These are phyloP conservation scores for Coecobrya sp. DNA, from an alignment of 2,888 invertebrate genomes.

Conservation along the genomic window DNA sequence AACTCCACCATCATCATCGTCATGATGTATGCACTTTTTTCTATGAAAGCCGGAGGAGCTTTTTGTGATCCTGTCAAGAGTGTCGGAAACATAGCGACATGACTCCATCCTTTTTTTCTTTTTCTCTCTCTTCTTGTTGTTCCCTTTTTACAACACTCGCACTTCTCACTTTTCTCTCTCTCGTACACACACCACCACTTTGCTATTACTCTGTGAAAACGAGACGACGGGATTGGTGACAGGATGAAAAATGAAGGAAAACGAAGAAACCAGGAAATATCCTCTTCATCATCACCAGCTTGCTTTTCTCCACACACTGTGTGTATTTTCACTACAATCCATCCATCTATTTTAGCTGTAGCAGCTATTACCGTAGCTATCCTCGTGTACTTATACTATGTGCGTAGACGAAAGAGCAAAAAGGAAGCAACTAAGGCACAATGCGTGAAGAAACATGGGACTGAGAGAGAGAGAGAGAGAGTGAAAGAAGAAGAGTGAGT, in stretches of 20 bases:
- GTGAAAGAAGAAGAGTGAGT: neutral
- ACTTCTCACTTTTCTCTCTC: conserved; percentile 19
- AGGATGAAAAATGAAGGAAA: conserved; percentile 81
- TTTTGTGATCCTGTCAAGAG: conserved; percentile 82
- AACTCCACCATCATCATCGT: conserved; percentile 19
- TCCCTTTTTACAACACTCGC: conserved; percentile 34
- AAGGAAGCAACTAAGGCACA: conserved; percentile 16
- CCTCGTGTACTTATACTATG: neutral
- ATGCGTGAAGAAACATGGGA: conserved; percentile 23
- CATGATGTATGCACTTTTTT: conserved; percentile 67
- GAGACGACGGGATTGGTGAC: conserved; percentile 78
- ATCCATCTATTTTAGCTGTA: conserved; percentile 28
- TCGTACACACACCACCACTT: neutral
- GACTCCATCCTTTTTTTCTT: conserved; percentile 78
- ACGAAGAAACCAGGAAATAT: conserved; percentile 80
- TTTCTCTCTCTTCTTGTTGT: conserved; percentile 41
- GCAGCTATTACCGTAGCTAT: neutral
- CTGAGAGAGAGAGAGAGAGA: neutral
- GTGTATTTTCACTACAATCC: conserved; percentile 41
- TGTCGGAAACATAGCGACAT: conserved; percentile 83
- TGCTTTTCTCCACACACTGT: conserved; percentile 6
- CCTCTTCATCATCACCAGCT: conserved; percentile 80
- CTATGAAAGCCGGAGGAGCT: conserved; percentile 68
- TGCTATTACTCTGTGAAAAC: conserved; percentile 39
- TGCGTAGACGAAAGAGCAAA: neutral